phyloP scores from a whole-genome alignment of 2,113 vertebrate species.

The Elaphurus davidianus region DNA sequence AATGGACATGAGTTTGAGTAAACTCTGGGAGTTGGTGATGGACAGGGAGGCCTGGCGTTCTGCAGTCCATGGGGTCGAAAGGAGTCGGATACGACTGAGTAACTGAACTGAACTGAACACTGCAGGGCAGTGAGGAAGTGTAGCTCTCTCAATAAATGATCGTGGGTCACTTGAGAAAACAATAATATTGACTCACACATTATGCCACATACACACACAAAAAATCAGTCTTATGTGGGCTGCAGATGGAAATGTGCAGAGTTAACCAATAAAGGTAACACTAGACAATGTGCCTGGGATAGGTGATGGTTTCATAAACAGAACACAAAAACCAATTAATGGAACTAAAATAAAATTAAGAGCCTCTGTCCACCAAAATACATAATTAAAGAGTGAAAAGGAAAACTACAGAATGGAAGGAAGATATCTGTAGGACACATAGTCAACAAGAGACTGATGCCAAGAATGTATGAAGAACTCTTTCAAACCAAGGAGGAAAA shows the following conservation, averaged over 20 bases:
- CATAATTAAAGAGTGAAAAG: not conserved
- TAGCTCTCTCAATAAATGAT: not conserved
- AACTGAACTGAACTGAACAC: too few relatives aligned
- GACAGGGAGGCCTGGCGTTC: too few relatives aligned
- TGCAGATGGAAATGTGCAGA: not conserved
- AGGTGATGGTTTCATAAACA: not conserved
- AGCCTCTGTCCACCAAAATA: not conserved
- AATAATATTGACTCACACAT: not conserved
- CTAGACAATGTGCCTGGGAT: not conserved
- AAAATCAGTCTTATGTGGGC: not conserved
- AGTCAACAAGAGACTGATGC: not conserved
- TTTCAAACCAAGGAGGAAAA: not conserved
- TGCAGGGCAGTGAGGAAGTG: not conserved
- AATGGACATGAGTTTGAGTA: too few relatives aligned
- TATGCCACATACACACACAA: not conserved
- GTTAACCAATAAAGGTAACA: not conserved
- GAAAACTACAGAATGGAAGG: not conserved
- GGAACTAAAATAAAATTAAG: not conserved
- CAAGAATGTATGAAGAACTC: not conserved
- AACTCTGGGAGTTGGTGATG: too few relatives aligned
- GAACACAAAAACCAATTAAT: not conserved
- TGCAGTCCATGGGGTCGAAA: too few relatives aligned
- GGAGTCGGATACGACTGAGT: too few relatives aligned
- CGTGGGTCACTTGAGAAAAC: too few relatives aligned
- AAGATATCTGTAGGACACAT: not conserved